These are phyloP conservation scores for Drosophila meridionalis DNA, from an alignment of 2,888 invertebrate species.

Conservation along the genomic window DNA sequence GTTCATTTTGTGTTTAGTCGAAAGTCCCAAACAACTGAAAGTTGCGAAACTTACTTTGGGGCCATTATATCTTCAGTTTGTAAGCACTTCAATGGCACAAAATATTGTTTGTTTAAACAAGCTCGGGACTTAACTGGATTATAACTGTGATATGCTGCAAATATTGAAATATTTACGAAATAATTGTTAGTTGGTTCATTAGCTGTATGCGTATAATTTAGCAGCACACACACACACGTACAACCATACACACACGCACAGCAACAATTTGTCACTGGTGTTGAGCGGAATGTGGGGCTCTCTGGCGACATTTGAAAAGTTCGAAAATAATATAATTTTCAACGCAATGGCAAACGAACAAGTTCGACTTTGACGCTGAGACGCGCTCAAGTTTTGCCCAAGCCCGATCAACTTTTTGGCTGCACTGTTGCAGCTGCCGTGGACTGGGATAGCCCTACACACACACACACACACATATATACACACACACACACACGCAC, in stretches of 20 bases:
- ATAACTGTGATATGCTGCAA: background rate
- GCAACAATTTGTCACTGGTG: slow-evolving; percentile 62
- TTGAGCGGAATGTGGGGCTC: slow-evolving; percentile 54
- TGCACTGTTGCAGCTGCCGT: slow-evolving; percentile 67
- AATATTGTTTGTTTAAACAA: slow-evolving; percentile 8
- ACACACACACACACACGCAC: slow-evolving; percentile 12
- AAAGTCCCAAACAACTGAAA: slow-evolving; percentile 2
- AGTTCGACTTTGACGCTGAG: slow-evolving; percentile 65
- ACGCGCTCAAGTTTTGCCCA: slow-evolving; percentile 49
- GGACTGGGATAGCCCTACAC: slow-evolving; percentile 23
- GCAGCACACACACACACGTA: background rate
- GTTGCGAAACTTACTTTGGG: slow-evolving; percentile 18
- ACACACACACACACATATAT: slow-evolving; percentile 6
- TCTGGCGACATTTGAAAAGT: slow-evolving; percentile 79
- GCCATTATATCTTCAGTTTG: background rate
- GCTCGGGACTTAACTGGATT: slow-evolving; percentile 6
- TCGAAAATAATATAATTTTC: slow-evolving; percentile 79
- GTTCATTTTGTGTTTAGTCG: background rate
- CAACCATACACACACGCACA: slow-evolving; percentile 10
- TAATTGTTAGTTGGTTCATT: slow-evolving; percentile 57
- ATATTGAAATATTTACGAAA: slow-evolving; percentile 35
- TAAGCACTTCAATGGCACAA: slow-evolving; percentile 5
- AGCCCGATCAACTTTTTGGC: slow-evolving; percentile 60
- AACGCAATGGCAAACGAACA: slow-evolving; percentile 75
- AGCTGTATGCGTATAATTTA: slow-evolving; percentile 61